phyloP scores from a whole-genome alignment of 2,113 vertebrate species.

The Arizona elegans region DNA sequence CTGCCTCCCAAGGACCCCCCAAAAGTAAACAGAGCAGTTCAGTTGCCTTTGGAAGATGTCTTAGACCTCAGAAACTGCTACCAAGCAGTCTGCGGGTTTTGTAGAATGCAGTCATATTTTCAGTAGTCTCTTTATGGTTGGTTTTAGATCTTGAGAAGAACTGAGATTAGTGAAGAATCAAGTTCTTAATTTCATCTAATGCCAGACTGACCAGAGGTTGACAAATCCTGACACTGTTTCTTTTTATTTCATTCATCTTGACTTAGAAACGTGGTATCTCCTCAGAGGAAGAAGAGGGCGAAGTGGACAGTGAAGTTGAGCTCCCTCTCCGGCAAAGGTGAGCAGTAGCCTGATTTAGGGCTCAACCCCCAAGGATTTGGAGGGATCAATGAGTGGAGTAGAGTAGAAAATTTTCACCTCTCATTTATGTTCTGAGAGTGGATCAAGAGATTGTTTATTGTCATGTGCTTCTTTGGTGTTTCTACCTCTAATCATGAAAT shows the following conservation, averaged over 20 bases:
- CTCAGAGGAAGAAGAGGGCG: slow-evolving; percentile 91
- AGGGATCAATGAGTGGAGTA: not conserved
- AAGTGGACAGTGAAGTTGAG: slow-evolving; percentile 92
- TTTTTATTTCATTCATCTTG: not conserved
- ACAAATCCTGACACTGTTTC: not conserved
- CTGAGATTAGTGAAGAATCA: not conserved
- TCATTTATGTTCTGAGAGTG: not conserved
- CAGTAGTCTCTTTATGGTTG: not conserved
- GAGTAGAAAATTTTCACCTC: not conserved
- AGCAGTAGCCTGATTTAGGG: not conserved
- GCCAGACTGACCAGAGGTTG: not conserved
- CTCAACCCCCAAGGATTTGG: not conserved
- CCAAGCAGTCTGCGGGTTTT: not conserved
- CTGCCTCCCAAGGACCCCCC: not conserved
- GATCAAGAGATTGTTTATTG: not conserved
- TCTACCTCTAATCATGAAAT: not conserved
- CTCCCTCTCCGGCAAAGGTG: slow-evolving; percentile 83
- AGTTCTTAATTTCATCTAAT: not conserved
- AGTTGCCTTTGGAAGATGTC: not conserved
- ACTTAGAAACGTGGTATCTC: slow-evolving; percentile 85
- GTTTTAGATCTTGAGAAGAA: not conserved
- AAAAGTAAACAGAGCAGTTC: not conserved
- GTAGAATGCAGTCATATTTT: not conserved
- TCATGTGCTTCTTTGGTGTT: not conserved
- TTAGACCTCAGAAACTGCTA: not conserved